These are phyloP conservation scores for Penaeus japonicus DNA, from an alignment of 1,140 invertebrate species.

Conservation along the genomic window DNA sequence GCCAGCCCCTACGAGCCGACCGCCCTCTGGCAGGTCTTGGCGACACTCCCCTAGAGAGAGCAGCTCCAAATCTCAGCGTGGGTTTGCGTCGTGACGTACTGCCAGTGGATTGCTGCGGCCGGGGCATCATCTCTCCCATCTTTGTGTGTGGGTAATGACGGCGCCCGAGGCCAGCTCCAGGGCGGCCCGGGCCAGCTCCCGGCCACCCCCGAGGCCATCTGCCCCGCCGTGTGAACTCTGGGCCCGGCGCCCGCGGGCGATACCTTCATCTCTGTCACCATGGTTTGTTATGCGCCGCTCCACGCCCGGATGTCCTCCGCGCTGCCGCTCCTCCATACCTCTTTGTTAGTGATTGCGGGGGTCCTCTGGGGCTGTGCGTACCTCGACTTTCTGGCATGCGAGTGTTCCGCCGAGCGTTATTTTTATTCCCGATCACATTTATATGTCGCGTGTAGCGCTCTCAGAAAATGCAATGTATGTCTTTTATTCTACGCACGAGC, in stretches of 20 bases:
- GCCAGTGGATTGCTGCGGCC: neutral
- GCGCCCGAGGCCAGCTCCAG: neutral
- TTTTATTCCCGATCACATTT: too few species aligned
- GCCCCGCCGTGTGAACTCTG: slow-evolving; percentile 15
- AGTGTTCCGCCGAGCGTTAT: too few species aligned
- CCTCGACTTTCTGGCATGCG: too few species aligned
- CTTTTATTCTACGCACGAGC: too few species aligned
- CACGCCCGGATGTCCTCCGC: neutral
- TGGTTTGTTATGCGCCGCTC: neutral
- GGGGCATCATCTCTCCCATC: slow-evolving; percentile 21
- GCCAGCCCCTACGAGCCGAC: too few species aligned
- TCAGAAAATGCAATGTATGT: too few species aligned
- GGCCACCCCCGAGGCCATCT: neutral
- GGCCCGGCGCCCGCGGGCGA: neutral
- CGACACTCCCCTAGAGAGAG: too few species aligned
- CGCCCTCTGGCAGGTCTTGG: too few species aligned
- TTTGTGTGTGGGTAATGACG: slow-evolving; percentile 17
- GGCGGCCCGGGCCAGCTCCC: neutral
- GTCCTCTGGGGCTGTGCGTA: too few species aligned
- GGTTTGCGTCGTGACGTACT: slow-evolving; percentile 6
- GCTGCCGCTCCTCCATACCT: neutral
- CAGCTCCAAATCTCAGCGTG: neutral
- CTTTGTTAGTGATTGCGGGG: neutral
- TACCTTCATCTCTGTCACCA: slow-evolving; percentile 29
- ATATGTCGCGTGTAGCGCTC: too few species aligned